Evolutionary conservation across 2,888 invertebrate species (phyloP), one percentile per base, ranked within the genome.

Genomic region (Stenolophus ochropezus): DNA sequence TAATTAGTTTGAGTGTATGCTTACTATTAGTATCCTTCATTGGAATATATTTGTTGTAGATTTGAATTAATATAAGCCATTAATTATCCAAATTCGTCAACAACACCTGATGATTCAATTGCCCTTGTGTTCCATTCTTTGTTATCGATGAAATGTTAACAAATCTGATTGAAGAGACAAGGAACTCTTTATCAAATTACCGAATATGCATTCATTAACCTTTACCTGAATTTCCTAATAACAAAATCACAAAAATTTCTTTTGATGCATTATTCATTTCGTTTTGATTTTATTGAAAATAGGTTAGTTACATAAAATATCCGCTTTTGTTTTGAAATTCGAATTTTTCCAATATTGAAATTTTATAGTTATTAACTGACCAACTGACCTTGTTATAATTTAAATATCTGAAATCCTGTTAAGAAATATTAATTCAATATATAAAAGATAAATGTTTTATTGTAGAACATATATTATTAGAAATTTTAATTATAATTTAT

Each of bases 171-270:
- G 61, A 61, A 61, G 14, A 27, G 61, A 75, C 53, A 53, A 53
- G 27, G 11, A 47, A 14, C 23, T 75, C 16, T 75, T 25, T 53
- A 53, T 18, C 49, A 51, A 42, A 77, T 77, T 58, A 77, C 58
- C 61, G 42, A 33, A 77, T 77, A 56, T 42, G 27, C 56, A 58
- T 58, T 77, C 4, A 61, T 77, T 77, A 77, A 77, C 76, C 76
- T 77, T 77, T 77, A 61, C 42, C 58, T 58, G 42, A 77, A 77
- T 77, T 77, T 56, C 58, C 8, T 33, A 77, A 58, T 42, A 77
- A 58, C 14, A 42, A 27, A 61, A n/a, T 58, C 25, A 75, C n/a
- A 61, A 61, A 25, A 61, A 23, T 61, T 23, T 58, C 23, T 21
- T 0, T 61, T n/a, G 25, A 25, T 61, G 25, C 25, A 75, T 73